phyloP scores from a whole-genome alignment of 1,140 invertebrate genomes.

The Halictus rubicundus region DNA sequence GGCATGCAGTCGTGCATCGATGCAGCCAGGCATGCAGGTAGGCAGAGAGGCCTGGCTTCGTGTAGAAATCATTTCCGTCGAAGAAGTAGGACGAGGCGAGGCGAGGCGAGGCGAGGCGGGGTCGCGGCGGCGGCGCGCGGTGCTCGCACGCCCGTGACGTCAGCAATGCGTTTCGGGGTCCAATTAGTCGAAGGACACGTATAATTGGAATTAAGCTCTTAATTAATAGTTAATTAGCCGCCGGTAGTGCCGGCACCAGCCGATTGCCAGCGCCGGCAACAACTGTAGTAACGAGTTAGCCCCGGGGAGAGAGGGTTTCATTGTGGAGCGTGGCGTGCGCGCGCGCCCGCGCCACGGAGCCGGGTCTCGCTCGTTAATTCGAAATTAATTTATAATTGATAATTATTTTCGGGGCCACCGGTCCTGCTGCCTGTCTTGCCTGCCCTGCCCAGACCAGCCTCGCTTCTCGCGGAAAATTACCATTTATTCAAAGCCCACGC shows the following conservation, averaged over 20 bases:
- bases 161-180: constrained; percentile 65
- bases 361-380: constrained; percentile 67
- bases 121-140: too few species aligned
- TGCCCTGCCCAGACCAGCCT: constrained; percentile 3
- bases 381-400: constrained; percentile 71
- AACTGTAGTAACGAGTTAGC: constrained; percentile 66
- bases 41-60: background rate
- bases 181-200: constrained; percentile 72
- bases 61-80: constrained; percentile 17
- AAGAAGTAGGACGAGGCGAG: constrained; percentile 23
- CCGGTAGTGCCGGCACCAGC: constrained; percentile 45
- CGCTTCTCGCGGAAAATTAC: constrained; percentile 44
- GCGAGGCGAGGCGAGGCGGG: too few species aligned
- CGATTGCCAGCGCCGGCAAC: constrained; percentile 32
- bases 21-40: too few species aligned
- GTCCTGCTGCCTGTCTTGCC: constrained; percentile 38
- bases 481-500: constrained; percentile 7
- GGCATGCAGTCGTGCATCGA: background rate
- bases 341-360: constrained; percentile 32
- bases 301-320: constrained; percentile 63
- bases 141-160: constrained; percentile 33
- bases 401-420: constrained; percentile 62
- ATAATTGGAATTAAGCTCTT: constrained; percentile 74
- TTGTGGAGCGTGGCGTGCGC: constrained; percentile 55
- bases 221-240: constrained; percentile 76